phyloP scores from a whole-genome alignment of 2,797 vertebrate species.

The Lepus oiostolus region DNA sequence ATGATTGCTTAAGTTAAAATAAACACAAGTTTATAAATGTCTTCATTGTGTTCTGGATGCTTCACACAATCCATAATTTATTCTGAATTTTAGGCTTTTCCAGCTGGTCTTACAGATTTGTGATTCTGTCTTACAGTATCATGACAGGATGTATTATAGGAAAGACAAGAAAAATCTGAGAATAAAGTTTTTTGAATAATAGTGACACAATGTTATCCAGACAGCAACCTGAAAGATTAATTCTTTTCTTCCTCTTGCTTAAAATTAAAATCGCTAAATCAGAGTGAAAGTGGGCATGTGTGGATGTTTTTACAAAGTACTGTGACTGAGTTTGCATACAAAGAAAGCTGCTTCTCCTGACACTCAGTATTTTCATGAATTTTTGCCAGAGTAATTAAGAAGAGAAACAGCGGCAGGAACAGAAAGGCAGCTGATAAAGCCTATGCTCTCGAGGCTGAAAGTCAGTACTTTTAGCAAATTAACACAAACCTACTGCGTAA shows the following conservation, averaged over 20 bases:
- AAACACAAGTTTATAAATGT: background rate
- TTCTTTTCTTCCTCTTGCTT: background rate
- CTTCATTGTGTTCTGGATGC: background rate
- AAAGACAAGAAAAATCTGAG: background rate
- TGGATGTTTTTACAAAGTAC: conserved; percentile 1
- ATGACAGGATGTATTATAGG: background rate
- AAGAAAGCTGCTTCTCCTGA: background rate
- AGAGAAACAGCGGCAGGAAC: conserved; percentile 18
- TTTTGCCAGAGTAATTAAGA: conserved; percentile 49
- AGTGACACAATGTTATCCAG: background rate
- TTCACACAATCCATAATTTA: background rate
- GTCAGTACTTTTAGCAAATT: conserved; percentile 52
- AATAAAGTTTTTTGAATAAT: background rate
- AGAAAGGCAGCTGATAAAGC: conserved; percentile 50
- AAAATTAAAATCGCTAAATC: conserved; percentile 11
- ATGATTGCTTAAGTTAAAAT: background rate
- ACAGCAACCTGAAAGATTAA: background rate
- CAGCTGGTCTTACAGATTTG: background rate
- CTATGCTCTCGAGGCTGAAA: conserved; percentile 27
- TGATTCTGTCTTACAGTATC: background rate
- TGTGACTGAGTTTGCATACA: background rate
- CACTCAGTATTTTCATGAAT: background rate
- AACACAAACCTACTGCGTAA: background rate
- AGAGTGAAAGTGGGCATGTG: background rate
- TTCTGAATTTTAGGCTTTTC: background rate